A percentile compares a stretch with the other conserved stretches of the same genome.
phyloP scores from a whole-genome alignment of 2,797 vertebrate species.

The Enteromius unitaeniatus region DNA sequence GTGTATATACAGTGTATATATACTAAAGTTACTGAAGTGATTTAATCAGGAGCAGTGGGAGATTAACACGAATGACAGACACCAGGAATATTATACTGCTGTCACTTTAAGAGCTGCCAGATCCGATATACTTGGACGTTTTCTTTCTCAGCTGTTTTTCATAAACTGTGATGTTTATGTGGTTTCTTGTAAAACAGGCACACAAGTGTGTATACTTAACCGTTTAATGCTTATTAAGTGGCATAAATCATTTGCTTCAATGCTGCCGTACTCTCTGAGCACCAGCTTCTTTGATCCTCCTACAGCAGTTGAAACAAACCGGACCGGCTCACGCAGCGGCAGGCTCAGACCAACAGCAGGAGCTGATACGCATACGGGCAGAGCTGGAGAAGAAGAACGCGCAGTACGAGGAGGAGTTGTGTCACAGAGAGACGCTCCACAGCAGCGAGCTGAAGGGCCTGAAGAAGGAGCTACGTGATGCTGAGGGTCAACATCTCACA shows the following conservation, averaged over 20 bases:
- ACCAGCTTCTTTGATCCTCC: neutral
- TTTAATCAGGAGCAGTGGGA: no score
- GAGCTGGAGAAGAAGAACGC: slow-evolving; percentile 94
- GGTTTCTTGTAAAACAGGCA: neutral
- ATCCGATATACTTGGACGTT: neutral
- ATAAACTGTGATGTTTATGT: neutral
- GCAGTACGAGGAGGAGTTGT: slow-evolving; percentile 90
- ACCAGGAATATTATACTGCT: neutral
- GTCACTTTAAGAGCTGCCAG: neutral
- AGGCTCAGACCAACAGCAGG: slow-evolving; percentile 88
- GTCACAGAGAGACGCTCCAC: slow-evolving; percentile 88
- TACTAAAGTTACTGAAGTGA: no score
- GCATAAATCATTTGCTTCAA: neutral
- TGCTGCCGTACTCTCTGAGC: neutral
- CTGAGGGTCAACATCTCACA: slow-evolving; percentile 92
- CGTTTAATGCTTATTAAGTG: neutral
- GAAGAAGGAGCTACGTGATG: slow-evolving; percentile 93
- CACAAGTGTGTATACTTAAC: neutral
- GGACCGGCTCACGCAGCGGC: slow-evolving; percentile 83
- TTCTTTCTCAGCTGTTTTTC: neutral
- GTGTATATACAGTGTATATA: no score
- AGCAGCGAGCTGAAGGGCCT: slow-evolving; percentile 88
- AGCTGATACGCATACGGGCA: slow-evolving; percentile 87
- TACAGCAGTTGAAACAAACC: slow-evolving; percentile 85
- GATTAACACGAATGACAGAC: neutral